Conservation (phyloP, 2,888 invertebrate genomes). For the Pammene aurita region DNA sequence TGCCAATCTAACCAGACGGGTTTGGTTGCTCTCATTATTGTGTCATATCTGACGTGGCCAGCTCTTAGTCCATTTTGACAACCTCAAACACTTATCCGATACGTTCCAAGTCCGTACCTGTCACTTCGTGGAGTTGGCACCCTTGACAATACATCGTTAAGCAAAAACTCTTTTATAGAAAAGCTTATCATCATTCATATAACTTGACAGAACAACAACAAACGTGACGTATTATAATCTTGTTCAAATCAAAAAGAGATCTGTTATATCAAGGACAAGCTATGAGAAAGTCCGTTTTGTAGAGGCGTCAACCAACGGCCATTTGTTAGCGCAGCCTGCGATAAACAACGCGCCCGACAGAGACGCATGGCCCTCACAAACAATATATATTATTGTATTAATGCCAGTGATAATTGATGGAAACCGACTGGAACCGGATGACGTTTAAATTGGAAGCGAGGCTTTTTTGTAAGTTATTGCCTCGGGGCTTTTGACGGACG, state of each 20-base stretch:
- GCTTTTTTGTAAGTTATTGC: slow-evolving; percentile 37
- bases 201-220: not conserved
- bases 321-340: slow-evolving; percentile 31
- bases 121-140: too few species aligned
- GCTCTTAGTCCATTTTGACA: too few species aligned
- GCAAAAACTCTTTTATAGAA: not conserved
- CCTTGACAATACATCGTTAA: too few species aligned
- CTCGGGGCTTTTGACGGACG: slow-evolving; percentile 28
- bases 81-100: too few species aligned
- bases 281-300: slow-evolving; percentile 18
- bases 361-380: slow-evolving; percentile 43
- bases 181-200: not conserved
- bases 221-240: not conserved
- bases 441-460: slow-evolving; percentile 41
- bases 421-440: slow-evolving; percentile 46
- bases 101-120: too few species aligned
- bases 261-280: not conserved
- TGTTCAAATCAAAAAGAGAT: not conserved
- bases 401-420: slow-evolving; percentile 50
- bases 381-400: slow-evolving; percentile 50
- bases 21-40: too few species aligned
- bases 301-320: slow-evolving; percentile 27
- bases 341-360: slow-evolving; percentile 35
- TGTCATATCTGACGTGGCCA: too few species aligned
- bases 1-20: too few species aligned